Percentiles rank a stretch among this genome's conserved stretches.
These are phyloP conservation scores for Lates calcarifer DNA, from an alignment of 2,113 vertebrate species.

Conservation along the genomic window DNA sequence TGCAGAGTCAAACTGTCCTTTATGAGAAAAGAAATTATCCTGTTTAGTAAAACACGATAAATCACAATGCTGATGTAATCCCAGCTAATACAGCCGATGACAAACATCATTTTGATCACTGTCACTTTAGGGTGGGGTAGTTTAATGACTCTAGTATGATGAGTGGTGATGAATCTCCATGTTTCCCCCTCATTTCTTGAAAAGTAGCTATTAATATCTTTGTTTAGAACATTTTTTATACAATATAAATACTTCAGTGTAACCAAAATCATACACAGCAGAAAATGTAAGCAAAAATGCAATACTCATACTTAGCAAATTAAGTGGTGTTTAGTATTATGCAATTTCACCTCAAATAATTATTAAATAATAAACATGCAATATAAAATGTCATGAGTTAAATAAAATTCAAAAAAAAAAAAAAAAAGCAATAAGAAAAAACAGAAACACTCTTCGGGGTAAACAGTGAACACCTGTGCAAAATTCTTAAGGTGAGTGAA, in stretches of 20 bases:
- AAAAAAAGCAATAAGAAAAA: conserved; percentile 14
- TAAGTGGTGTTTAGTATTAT: background rate
- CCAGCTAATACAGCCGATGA: background rate
- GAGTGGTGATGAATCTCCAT: background rate
- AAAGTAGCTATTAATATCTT: background rate
- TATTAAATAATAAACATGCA: conserved; percentile 38
- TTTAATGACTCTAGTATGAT: background rate
- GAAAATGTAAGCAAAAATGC: conserved; percentile 12
- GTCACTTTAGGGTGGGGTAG: background rate
- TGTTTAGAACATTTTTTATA: conserved; percentile 9
- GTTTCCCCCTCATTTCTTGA: background rate
- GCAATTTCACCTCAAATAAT: conserved; percentile 28
- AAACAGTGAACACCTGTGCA: conserved; percentile 19
- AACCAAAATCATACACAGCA: conserved; percentile 24
- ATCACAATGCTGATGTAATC: background rate
- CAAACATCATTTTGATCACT: conserved; percentile 3
- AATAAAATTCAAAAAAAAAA: conserved; percentile 41
- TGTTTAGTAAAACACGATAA: background rate
- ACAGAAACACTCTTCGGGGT: conserved; percentile 24
- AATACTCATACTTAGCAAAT: conserved; percentile 4
- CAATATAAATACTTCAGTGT: conserved; percentile 26
- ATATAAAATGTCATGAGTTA: conserved; percentile 12
- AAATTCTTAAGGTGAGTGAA: conserved; percentile 32
- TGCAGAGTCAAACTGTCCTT: conserved; percentile 19
- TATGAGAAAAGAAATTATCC: conserved; percentile 14